Conservation (phyloP, 2,113 vertebrate genomes). For the Aythya baeri region DNA sequence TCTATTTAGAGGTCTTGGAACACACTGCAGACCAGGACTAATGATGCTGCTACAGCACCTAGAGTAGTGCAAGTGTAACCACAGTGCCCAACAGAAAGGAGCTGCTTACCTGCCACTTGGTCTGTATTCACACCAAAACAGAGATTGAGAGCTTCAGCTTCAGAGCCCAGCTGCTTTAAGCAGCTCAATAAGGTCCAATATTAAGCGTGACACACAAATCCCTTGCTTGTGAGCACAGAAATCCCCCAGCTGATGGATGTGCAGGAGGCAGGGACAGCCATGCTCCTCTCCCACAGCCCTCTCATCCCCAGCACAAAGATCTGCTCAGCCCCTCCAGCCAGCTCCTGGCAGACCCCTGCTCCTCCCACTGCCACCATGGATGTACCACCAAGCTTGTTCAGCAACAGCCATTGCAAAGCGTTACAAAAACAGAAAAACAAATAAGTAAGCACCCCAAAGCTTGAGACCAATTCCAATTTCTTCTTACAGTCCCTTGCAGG, state of each 20-base stretch:
- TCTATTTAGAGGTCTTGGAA: neutral
- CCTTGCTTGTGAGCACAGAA: neutral
- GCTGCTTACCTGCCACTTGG: neutral
- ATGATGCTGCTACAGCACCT: fast-evolving
- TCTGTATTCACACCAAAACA: neutral
- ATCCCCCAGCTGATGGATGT: neutral
- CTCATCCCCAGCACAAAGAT: fast-evolving
- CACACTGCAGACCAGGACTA: neutral
- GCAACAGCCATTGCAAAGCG: neutral
- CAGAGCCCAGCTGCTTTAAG: neutral
- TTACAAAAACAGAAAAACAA: neutral
- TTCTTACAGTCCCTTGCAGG: neutral
- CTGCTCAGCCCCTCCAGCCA: neutral
- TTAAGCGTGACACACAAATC: neutral
- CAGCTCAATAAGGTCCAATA: neutral
- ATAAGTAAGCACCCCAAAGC: neutral
- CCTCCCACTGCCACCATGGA: neutral
- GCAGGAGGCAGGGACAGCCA: neutral
- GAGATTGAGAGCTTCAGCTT: neutral
- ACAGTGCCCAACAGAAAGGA: neutral
- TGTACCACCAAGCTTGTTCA: neutral
- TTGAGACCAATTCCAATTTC: neutral
- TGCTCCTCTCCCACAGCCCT: neutral
- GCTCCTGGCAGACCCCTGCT: neutral
- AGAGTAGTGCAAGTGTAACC: neutral